These are phyloP conservation scores for Himalopsyche tibetana DNA, from an alignment of 2,888 invertebrate species.

Conservation along the genomic window DNA sequence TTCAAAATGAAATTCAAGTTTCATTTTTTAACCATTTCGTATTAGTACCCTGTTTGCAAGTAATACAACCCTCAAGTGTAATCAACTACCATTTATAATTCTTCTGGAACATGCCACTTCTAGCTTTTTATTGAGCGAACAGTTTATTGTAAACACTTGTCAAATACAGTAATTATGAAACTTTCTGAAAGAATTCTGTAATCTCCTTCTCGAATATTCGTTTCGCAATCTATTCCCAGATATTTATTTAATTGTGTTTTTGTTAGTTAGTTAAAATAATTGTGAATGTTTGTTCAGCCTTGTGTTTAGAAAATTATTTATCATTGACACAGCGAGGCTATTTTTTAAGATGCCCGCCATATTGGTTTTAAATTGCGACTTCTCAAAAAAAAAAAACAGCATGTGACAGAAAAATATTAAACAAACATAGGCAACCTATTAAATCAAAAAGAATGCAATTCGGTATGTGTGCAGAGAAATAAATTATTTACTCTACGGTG, in stretches of 20 bases:
- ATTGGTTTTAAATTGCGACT: background rate
- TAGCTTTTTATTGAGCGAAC: too few relatives aligned
- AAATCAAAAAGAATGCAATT: constrained; percentile 20
- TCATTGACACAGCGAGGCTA: constrained; percentile 13
- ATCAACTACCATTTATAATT: too few relatives aligned
- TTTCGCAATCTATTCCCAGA: background rate
- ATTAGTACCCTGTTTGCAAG: too few relatives aligned
- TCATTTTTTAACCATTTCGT: too few relatives aligned
- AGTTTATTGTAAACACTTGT: too few relatives aligned
- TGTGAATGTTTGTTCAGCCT: constrained; percentile 22
- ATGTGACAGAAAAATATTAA: constrained; percentile 8
- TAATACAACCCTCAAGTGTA: too few relatives aligned
- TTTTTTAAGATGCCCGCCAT: constrained; percentile 13
- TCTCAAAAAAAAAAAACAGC: background rate
- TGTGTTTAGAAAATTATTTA: background rate
- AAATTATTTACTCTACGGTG: background rate
- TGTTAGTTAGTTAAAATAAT: background rate
- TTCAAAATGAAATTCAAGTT: too few relatives aligned
- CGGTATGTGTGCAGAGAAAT: background rate
- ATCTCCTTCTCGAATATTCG: too few relatives aligned
- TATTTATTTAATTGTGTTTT: background rate
- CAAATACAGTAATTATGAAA: too few relatives aligned
- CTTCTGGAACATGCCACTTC: too few relatives aligned
- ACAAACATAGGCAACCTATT: background rate
- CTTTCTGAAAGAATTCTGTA: too few relatives aligned